A percentile compares a stretch with the other conserved stretches of the same genome.
Conservation (phyloP, 2,888 invertebrate species). For the Eupithecia dodoneata region DNA sequence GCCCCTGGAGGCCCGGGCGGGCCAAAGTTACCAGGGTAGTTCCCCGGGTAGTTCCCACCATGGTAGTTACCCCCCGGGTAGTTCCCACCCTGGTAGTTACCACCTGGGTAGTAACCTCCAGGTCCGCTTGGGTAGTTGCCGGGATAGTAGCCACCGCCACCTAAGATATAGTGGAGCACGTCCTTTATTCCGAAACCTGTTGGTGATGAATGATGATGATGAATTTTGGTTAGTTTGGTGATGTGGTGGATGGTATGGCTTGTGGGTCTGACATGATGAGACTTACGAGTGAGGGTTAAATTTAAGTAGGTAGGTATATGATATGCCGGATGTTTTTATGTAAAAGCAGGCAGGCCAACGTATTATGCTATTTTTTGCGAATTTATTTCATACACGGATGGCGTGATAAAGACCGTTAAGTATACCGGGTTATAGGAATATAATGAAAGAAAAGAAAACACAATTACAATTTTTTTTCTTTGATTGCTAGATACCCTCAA, state of each 20-base stretch:
- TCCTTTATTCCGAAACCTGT: conserved; percentile 81
- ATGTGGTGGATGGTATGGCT: conserved; percentile 30
- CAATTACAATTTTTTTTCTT: too few species aligned
- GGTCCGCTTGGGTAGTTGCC: conserved; percentile 48
- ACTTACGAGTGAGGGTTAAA: background rate
- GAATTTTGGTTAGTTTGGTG: conserved; percentile 47
- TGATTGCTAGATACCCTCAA: too few species aligned
- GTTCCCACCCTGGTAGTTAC: conserved; percentile 48
- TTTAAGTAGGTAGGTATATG: background rate
- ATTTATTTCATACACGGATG: background rate
- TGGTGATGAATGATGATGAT: conserved; percentile 44
- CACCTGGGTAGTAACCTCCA: conserved; percentile 44
- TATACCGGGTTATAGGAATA: too few species aligned
- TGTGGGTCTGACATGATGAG: background rate
- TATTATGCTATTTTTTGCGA: background rate
- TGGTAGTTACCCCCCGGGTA: conserved; percentile 52
- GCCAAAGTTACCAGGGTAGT: conserved; percentile 42
- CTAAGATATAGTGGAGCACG: conserved; percentile 79
- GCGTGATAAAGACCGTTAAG: background rate
- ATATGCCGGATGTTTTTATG: background rate
- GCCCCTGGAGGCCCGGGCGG: conserved; percentile 74
- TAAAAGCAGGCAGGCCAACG: background rate
- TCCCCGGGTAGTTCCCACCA: conserved; percentile 50
- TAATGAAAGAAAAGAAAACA: too few species aligned
- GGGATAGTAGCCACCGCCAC: conserved; percentile 63